Percentiles rank a stretch among this genome's conserved stretches.
These are phyloP conservation scores for Aphidius colemani DNA, from an alignment of 2,888 invertebrate species.

Conservation along the genomic window DNA sequence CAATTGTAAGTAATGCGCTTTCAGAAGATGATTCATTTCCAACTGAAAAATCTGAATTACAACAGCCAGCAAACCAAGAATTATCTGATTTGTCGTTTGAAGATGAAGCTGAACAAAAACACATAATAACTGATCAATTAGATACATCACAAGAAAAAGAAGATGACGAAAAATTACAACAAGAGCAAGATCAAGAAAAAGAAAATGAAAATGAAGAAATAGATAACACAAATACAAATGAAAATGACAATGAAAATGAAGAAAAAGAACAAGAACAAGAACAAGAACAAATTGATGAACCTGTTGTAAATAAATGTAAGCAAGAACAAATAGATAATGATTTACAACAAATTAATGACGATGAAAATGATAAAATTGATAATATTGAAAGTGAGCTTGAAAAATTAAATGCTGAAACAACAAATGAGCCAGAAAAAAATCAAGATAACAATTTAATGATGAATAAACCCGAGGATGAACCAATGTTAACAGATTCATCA, in stretches of 20 bases:
- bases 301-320: too few relatives aligned
- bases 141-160: conserved; percentile 14
- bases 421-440: conserved; percentile 26
- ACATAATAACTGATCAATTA: conserved; percentile 15
- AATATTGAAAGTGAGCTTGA: conserved; percentile 34
- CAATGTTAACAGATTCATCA: conserved; percentile 39
- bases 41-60: conserved; percentile 27
- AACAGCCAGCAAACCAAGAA: neutral
- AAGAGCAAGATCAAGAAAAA: conserved; percentile 27
- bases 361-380: conserved; percentile 32
- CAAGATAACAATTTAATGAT: conserved; percentile 14
- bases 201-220: conserved; percentile 34
- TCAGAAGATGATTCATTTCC: conserved; percentile 26
- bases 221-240: conserved; percentile 30
- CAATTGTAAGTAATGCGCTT: conserved; percentile 28
- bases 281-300: conserved; percentile 12
- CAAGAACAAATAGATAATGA: conserved; percentile 14
- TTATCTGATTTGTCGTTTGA: conserved; percentile 18
- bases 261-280: conserved; percentile 22
- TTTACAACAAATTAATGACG: neutral
- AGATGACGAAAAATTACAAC: conserved; percentile 25
- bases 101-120: conserved; percentile 15
- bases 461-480: conserved; percentile 37
- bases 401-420: conserved; percentile 22
- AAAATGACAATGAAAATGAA: conserved; percentile 27